A percentile compares a stretch with the other conserved stretches of the same genome.
Conservation (phyloP, 2,888 invertebrate species). For the Pogonocherus hispidulus region DNA sequence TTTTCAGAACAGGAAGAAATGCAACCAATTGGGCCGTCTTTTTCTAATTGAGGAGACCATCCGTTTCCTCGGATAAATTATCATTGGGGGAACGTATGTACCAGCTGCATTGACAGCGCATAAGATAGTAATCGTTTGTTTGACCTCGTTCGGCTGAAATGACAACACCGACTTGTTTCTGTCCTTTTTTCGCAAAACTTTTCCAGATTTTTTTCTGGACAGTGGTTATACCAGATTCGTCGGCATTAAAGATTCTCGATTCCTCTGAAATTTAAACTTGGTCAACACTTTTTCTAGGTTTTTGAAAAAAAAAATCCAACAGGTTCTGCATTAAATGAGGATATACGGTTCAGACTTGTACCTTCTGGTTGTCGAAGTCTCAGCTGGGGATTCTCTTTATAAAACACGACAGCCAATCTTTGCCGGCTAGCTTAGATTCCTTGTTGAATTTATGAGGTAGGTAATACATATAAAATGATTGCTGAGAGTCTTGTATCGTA, state of each 20-base stretch:
- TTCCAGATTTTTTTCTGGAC: slow-evolving; percentile 35
- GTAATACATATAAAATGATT: no score
- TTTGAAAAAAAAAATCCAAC: slow-evolving; percentile 26
- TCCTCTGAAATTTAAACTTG: slow-evolving; percentile 20
- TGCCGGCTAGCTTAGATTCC: slow-evolving; percentile 6
- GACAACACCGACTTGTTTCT: slow-evolving; percentile 26
- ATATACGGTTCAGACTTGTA: slow-evolving; percentile 35
- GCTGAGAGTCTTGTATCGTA: no score
- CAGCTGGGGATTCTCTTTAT: slow-evolving; percentile 32
- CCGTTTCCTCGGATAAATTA: slow-evolving; percentile 33
- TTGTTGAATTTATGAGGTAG: slow-evolving; percentile 16
- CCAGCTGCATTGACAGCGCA: slow-evolving; percentile 30
- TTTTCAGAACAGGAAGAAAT: slow-evolving; percentile 38
- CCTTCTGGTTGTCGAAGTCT: slow-evolving; percentile 38
- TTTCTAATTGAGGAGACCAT: slow-evolving; percentile 31
- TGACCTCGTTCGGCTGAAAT: slow-evolving; percentile 37
- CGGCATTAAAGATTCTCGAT: slow-evolving; percentile 33
- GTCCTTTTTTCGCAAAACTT: slow-evolving; percentile 27
- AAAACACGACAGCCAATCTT: slow-evolving; percentile 32
- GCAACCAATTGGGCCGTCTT: slow-evolving; percentile 29
- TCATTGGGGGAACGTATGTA: slow-evolving; percentile 31
- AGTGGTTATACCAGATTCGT: slow-evolving; percentile 34
- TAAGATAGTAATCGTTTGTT: slow-evolving; percentile 35
- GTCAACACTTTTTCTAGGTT: slow-evolving; percentile 15
- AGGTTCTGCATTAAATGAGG: slow-evolving; percentile 37